These are phyloP conservation scores for Vanessa tameamea DNA, from an alignment of 1,140 invertebrate genomes.

Conservation along the genomic window DNA sequence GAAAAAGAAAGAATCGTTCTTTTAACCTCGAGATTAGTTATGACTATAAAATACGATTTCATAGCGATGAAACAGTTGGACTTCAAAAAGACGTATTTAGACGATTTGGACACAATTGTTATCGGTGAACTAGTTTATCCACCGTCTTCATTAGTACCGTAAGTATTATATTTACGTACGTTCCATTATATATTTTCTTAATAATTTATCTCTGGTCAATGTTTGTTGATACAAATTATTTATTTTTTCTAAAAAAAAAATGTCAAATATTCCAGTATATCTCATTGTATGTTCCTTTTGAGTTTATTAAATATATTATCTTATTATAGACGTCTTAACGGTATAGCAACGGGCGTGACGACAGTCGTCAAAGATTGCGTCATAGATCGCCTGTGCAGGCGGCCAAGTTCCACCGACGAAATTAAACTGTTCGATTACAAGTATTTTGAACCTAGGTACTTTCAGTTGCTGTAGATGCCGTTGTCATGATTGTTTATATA, in stretches of 20 bases:
- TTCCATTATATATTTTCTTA: slow-evolving; percentile 3
- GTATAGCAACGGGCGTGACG: slow-evolving; percentile 86
- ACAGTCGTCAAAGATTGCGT: slow-evolving; percentile 86
- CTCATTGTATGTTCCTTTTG: too few species aligned
- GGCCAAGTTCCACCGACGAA: slow-evolving; percentile 55
- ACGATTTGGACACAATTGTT: slow-evolving; percentile 85
- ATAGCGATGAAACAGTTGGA: slow-evolving; percentile 88
- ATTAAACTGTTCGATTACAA: slow-evolving; percentile 81
- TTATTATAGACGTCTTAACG: slow-evolving; percentile 83
- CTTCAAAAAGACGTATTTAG: slow-evolving; percentile 84
- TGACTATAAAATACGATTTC: slow-evolving; percentile 92
- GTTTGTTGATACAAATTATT: not conserved
- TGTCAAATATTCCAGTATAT: too few species aligned
- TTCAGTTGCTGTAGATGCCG: slow-evolving; percentile 72
- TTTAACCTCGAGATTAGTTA: slow-evolving; percentile 85
- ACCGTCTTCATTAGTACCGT: slow-evolving; percentile 88
- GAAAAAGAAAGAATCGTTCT: slow-evolving; percentile 91
- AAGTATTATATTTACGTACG: slow-evolving; percentile 76
- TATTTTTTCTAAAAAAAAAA: too few species aligned
- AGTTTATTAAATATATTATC: not conserved
- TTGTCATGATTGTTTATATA: not conserved
- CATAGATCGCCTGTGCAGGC: slow-evolving; percentile 81
- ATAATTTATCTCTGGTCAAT: slow-evolving; percentile 1
- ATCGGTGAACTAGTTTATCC: slow-evolving; percentile 91
- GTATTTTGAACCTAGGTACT: slow-evolving; percentile 85